These are phyloP conservation scores for Poeciliopsis presidionis DNA, from an alignment of 2,797 vertebrate genomes.

Conservation along the genomic window DNA sequence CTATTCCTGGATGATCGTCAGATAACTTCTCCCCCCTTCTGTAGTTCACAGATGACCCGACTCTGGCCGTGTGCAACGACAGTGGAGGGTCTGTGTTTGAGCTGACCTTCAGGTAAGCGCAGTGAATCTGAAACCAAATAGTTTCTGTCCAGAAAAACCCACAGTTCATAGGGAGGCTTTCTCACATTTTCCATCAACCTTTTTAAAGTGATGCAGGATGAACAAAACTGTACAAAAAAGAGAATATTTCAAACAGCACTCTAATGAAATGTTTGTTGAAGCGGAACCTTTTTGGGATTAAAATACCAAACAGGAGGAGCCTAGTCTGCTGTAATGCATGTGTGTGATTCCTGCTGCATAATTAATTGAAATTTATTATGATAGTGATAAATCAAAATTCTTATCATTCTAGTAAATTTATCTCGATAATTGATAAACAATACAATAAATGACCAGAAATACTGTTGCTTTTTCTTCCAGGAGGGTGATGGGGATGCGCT, in stretches of 20 bases:
- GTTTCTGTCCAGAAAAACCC: neutral
- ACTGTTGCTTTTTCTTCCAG: constrained; percentile 63
- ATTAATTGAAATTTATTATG: no score
- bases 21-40: neutral
- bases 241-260: neutral
- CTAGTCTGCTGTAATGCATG: neutral
- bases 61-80: constrained; percentile 96
- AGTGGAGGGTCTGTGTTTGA: constrained; percentile 98
- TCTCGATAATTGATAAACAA: no score
- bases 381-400: no score
- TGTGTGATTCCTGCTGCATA: neutral
- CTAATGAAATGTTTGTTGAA: neutral
- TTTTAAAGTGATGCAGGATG: neutral
- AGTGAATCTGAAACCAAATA: neutral
- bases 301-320: neutral
- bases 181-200: neutral
- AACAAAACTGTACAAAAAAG: neutral
- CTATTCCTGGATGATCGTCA: neutral
- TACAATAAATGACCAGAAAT: no score
- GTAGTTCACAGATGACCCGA: constrained; percentile 97
- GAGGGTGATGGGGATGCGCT: constrained; percentile 96
- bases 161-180: neutral
- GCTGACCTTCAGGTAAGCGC: constrained; percentile 91
- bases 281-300: neutral
- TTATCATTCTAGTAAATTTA: no score